Percentiles rank a stretch among this genome's conserved stretches.
Evolutionary conservation across 2,113 vertebrate species (phyloP).

Genomic region (Sinocyclocheilus anophthalmus): DNA sequence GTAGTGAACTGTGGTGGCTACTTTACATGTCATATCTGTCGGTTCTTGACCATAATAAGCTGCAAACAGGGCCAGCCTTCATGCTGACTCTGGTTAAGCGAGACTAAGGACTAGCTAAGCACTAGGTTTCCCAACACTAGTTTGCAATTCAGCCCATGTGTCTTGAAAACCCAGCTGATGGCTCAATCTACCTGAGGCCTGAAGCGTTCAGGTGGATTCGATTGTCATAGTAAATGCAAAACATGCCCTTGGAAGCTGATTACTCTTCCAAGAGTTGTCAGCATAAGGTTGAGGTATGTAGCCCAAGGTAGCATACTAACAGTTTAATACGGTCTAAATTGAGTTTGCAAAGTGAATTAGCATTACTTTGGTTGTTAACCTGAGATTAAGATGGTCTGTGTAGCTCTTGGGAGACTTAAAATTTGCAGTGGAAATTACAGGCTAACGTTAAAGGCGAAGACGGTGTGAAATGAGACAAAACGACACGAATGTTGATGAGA

Average conservation of each 20-base stretch:
- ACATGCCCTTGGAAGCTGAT: conserved; percentile 32
- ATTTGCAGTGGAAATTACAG: neutral
- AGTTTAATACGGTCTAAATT: conserved; percentile 30
- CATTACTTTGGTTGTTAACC: conserved; percentile 28
- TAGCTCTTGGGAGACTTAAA: conserved; percentile 16
- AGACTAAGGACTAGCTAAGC: neutral
- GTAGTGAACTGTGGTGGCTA: neutral
- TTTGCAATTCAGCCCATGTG: neutral
- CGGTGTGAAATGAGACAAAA: conserved; percentile 9
- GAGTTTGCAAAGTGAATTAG: conserved; percentile 37
- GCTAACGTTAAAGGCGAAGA: conserved; percentile 12
- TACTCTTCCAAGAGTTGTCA: conserved; percentile 41
- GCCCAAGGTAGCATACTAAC: conserved; percentile 26
- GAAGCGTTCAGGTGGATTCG: conserved; percentile 1
- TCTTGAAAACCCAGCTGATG: neutral
- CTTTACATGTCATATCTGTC: neutral
- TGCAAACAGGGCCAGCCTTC: neutral
- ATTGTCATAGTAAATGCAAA: neutral
- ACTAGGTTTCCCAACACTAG: neutral
- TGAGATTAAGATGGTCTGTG: conserved; percentile 3
- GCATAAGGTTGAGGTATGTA: conserved; percentile 34
- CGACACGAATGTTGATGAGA: neutral
- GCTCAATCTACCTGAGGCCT: conserved; percentile 9
- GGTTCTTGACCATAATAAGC: neutral
- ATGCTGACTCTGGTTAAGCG: neutral